A percentile compares a stretch with the other conserved stretches of the same genome.
phyloP scores from a whole-genome alignment of 2,888 invertebrate genomes.

The Pegoplata infirma region DNA sequence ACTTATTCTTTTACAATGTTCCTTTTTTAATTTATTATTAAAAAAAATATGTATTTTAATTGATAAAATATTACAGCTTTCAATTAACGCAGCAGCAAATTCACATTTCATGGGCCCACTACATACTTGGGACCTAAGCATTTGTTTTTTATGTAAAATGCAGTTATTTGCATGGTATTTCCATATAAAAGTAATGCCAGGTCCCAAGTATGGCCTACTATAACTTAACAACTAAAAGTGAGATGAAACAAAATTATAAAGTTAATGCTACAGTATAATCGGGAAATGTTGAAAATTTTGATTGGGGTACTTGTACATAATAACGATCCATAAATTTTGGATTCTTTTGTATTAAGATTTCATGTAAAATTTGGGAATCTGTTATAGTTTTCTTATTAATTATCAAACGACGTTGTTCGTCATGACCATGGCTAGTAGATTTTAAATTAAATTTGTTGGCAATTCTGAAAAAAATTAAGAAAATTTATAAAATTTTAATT shows the following conservation, averaged over 20 bases:
- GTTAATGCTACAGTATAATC: constrained; percentile 70
- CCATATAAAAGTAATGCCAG: no score
- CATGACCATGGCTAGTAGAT: constrained; percentile 80
- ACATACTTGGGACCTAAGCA: no score
- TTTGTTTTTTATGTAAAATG: no score
- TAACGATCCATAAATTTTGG: constrained; percentile 73
- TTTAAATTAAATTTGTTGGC: constrained; percentile 79
- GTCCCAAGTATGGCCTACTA: no score
- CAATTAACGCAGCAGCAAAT: constrained; percentile 18
- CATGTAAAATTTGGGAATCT: constrained; percentile 69
- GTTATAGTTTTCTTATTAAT: constrained; percentile 73
- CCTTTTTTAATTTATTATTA: no score
- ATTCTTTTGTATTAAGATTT: constrained; percentile 71
- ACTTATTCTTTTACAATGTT: no score
- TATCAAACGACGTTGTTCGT: constrained; percentile 75
- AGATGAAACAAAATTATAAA: constrained; percentile 41
- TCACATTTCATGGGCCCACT: background rate
- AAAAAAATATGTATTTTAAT: background rate
- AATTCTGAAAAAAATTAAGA: constrained; percentile 68
- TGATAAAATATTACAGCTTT: constrained; percentile 10
- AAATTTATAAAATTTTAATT: no score
- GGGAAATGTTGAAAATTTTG: constrained; percentile 71
- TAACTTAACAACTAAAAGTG: background rate
- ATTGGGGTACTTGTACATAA: constrained; percentile 74
- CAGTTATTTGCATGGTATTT: no score